A percentile compares a stretch with the other conserved stretches of the same genome.
Evolutionary conservation across 2,797 vertebrate species (phyloP).

Genomic region (Xiphophorus birchmanni): DNA sequence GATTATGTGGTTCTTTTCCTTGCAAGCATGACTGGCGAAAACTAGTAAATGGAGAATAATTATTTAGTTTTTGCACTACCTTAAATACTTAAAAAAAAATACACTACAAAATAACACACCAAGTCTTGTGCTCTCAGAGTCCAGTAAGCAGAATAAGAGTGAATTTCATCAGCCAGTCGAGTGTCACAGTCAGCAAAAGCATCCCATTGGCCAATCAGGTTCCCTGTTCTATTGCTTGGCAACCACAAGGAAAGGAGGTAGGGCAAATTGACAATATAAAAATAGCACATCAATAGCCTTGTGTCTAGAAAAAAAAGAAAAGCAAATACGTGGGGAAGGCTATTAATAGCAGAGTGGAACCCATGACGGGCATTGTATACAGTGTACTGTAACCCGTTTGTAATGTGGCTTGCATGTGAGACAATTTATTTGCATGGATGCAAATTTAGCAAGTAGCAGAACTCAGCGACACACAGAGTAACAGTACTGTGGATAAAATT

Average conservation of each 20-base stretch:
- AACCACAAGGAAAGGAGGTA: slow-evolving; percentile 68
- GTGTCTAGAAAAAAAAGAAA: slow-evolving; percentile 84
- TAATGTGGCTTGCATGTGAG: slow-evolving; percentile 60
- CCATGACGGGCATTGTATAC: slow-evolving; percentile 79
- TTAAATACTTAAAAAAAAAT: background rate
- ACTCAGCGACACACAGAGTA: slow-evolving; percentile 38
- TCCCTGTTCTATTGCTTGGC: slow-evolving; percentile 71
- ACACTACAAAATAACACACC: background rate
- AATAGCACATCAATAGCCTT: slow-evolving; percentile 84
- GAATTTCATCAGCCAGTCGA: slow-evolving; percentile 60
- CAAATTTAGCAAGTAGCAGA: slow-evolving; percentile 37
- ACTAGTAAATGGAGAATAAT: background rate
- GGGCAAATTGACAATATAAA: slow-evolving; percentile 77
- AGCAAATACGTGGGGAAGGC: slow-evolving; percentile 81
- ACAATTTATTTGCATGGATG: slow-evolving; percentile 74
- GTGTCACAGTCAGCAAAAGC: slow-evolving; percentile 68
- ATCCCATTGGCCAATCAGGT: slow-evolving; percentile 68
- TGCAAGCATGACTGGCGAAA: slow-evolving; percentile 8
- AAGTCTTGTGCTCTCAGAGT: slow-evolving; percentile 17
- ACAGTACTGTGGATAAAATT: slow-evolving; percentile 5
- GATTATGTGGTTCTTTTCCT: slow-evolving; percentile 16
- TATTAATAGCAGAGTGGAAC: slow-evolving; percentile 88
- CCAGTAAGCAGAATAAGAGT: slow-evolving; percentile 39
- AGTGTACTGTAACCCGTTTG: slow-evolving; percentile 76
- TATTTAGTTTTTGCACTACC: background rate